Conservation (phyloP, 2,113 vertebrate genomes). For the Gymnogyps californianus region DNA sequence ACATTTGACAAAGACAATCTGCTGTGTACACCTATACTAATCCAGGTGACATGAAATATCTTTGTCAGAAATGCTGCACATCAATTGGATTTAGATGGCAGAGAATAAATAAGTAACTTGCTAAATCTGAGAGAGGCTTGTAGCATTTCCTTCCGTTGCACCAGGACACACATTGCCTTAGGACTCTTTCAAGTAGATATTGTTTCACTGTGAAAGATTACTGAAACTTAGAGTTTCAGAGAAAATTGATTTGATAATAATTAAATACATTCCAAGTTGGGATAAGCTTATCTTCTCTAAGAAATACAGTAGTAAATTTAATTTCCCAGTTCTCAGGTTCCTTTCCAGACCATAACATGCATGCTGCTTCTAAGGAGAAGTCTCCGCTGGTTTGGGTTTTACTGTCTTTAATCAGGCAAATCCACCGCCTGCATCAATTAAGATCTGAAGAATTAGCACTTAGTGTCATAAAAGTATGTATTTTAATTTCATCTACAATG, state of each 20-base stretch:
- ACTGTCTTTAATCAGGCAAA: conserved; percentile 41
- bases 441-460: conserved; percentile 47
- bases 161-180: neutral
- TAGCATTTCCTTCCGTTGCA: neutral
- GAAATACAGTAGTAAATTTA: neutral
- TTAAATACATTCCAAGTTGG: neutral
- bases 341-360: neutral
- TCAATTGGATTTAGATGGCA: neutral
- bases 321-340: conserved; percentile 10
- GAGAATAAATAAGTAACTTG: neutral
- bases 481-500: conserved; percentile 26
- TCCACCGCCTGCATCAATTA: conserved; percentile 6
- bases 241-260: neutral
- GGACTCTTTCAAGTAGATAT: neutral
- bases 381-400: conserved; percentile 9
- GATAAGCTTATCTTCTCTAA: neutral
- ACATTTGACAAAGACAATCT: neutral
- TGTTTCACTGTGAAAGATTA: neutral
- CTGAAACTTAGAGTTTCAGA: neutral
- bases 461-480: conserved; percentile 21
- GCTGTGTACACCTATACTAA: neutral
- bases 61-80: neutral
- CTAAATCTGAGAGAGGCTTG: neutral
- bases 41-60: neutral
- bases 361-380: neutral